phyloP scores from a whole-genome alignment of 2,888 invertebrate species.

The Diploptera punctata region DNA sequence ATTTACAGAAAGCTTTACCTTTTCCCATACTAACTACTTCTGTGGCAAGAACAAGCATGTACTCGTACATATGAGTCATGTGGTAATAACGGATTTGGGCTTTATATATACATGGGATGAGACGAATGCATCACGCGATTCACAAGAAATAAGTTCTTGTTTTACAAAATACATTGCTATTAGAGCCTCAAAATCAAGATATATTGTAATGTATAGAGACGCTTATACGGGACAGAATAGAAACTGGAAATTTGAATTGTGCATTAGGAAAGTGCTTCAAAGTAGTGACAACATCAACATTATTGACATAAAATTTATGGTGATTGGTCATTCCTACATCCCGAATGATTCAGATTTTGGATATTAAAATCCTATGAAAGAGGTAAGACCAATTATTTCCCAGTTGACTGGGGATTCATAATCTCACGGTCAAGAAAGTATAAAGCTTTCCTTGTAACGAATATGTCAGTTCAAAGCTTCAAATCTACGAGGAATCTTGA shows the following conservation, averaged over 20 bases:
- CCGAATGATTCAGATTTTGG: too few relatives aligned
- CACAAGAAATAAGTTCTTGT: too few relatives aligned
- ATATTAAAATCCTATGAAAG: too few relatives aligned
- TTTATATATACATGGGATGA: not conserved
- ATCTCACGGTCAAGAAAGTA: not conserved
- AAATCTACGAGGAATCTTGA: too few relatives aligned
- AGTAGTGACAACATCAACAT: too few relatives aligned
- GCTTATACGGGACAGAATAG: too few relatives aligned
- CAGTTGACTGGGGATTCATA: not conserved
- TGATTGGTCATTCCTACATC: too few relatives aligned
- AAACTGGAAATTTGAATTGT: too few relatives aligned
- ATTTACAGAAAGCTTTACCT: not conserved
- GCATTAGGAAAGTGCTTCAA: too few relatives aligned
- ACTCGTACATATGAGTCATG: not conserved
- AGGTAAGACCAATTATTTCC: not conserved
- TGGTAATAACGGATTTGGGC: not conserved
- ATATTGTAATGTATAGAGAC: not conserved
- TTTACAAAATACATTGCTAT: not conserved
- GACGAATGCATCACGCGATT: not conserved
- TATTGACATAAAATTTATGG: too few relatives aligned
- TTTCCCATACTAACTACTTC: not conserved
- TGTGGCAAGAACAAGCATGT: not conserved
- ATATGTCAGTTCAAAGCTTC: too few relatives aligned
- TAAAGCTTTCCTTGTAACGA: not conserved
- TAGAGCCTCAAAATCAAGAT: not conserved